Conservation (phyloP, 2,888 invertebrate species). For the Xanthia icteritia region DNA sequence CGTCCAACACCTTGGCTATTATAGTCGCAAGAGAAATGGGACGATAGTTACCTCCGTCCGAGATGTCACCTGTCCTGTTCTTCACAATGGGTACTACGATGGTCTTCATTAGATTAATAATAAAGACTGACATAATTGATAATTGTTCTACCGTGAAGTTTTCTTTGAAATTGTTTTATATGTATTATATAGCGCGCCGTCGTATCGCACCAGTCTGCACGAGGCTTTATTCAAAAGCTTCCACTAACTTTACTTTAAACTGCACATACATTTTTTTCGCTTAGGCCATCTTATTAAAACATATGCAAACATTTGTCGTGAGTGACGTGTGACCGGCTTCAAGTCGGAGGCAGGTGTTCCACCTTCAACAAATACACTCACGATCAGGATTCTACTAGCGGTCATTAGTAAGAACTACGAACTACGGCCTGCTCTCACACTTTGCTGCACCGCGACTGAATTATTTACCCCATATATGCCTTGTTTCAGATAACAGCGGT, state of each 20-base stretch:
- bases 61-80: too few relatives aligned
- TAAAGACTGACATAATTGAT: too few relatives aligned
- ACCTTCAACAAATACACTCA: constrained; percentile 70
- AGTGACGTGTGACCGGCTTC: background rate
- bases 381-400: constrained; percentile 70
- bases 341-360: constrained; percentile 66
- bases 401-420: constrained; percentile 60
- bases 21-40: too few relatives aligned
- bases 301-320: constrained; percentile 2
- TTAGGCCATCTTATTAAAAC: background rate
- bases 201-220: too few relatives aligned
- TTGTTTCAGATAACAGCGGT: constrained; percentile 57
- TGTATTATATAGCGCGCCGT: too few relatives aligned
- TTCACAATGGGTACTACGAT: too few relatives aligned
- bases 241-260: background rate
- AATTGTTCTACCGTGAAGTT: too few relatives aligned
- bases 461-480: constrained; percentile 71
- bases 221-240: too few relatives aligned
- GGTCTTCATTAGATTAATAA: too few relatives aligned
- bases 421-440: constrained; percentile 42
- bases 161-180: too few relatives aligned
- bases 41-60: too few relatives aligned
- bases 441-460: constrained; percentile 66
- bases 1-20: too few relatives aligned
- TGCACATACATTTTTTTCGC: background rate